These are phyloP conservation scores for Cyclina sinensis DNA, from an alignment of 1,140 invertebrate genomes.

Conservation along the genomic window DNA sequence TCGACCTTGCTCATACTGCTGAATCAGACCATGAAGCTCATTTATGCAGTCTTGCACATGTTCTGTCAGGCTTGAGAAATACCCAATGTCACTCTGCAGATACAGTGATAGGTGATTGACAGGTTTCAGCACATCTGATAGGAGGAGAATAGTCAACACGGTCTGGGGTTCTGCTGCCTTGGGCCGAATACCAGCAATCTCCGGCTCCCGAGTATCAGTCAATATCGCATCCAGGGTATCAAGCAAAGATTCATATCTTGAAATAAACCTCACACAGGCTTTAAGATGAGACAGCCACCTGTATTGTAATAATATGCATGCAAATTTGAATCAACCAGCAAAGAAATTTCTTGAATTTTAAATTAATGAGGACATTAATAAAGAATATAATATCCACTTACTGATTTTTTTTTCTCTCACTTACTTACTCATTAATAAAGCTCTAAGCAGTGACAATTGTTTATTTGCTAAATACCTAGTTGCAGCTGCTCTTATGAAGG, in stretches of 20 bases:
- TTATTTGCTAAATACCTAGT: conserved; percentile 53
- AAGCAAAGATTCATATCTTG: conserved; percentile 8
- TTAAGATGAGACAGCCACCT: conserved; percentile 58
- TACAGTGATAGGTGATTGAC: conserved; percentile 51
- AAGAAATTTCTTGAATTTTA: too few species aligned
- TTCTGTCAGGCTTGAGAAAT: neutral
- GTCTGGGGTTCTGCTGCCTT: too few species aligned
- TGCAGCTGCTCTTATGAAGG: conserved; percentile 41
- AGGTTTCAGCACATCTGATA: conserved; percentile 49
- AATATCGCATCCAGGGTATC: conserved; percentile 40
- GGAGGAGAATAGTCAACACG: conserved; percentile 31
- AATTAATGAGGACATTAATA: too few species aligned
- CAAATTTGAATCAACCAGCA: too few species aligned
- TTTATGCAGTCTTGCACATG: conserved; percentile 33
- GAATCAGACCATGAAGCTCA: neutral
- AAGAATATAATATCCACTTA: too few species aligned
- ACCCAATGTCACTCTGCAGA: conserved; percentile 10
- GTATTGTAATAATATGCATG: neutral
- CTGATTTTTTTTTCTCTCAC: conserved; percentile 31
- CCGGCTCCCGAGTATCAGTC: neutral
- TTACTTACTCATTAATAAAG: conserved; percentile 44
- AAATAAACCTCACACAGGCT: conserved; percentile 37
- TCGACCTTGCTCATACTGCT: neutral
- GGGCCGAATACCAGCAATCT: conserved; percentile 4
- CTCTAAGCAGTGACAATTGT: conserved; percentile 38